phyloP scores from a whole-genome alignment of 30 jellyfish, hydroid and myxozoan species.

The Aurelia sp. region DNA sequence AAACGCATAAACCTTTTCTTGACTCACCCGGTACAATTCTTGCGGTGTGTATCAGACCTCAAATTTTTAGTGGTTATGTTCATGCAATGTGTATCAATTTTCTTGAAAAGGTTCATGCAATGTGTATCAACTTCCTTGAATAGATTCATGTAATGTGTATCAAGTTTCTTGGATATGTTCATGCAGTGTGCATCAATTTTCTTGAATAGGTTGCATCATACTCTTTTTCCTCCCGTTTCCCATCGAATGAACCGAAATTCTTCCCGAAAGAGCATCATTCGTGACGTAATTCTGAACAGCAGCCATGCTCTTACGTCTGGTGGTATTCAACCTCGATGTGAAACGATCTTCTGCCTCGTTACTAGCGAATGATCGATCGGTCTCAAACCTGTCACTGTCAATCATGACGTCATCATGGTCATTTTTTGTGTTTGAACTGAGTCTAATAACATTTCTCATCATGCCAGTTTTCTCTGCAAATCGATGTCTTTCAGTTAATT shows the following conservation, averaged over 20 bases:
- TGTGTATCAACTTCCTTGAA: too few species aligned
- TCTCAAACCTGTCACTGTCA: neutral
- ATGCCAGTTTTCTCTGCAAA: constrained; percentile 33
- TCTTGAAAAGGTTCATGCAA: constrained; percentile 25
- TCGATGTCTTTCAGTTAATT: constrained; percentile 35
- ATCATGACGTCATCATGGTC: neutral
- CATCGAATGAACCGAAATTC: constrained; percentile 44
- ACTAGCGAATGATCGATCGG: constrained; percentile 9
- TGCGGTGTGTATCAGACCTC: too few species aligned
- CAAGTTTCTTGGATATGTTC: too few species aligned
- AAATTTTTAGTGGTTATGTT: too few species aligned
- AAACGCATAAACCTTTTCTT: too few species aligned
- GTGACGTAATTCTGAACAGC: constrained; percentile 54
- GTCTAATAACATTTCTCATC: constrained; percentile 59
- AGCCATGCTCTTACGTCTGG: constrained; percentile 24
- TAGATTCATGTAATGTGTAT: too few species aligned
- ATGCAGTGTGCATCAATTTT: neutral
- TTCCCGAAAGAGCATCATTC: constrained; percentile 54
- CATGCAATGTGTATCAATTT: too few species aligned
- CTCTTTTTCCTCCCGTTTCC: constrained; percentile 19
- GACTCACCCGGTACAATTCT: too few species aligned
- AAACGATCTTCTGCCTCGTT: constrained; percentile 53
- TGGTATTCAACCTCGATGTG: constrained; percentile 61
- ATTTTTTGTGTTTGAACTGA: constrained; percentile 31
- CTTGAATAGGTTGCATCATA: constrained; percentile 49